Conservation (phyloP, 2,797 vertebrate species). For the Coregonus sp. region DNA sequence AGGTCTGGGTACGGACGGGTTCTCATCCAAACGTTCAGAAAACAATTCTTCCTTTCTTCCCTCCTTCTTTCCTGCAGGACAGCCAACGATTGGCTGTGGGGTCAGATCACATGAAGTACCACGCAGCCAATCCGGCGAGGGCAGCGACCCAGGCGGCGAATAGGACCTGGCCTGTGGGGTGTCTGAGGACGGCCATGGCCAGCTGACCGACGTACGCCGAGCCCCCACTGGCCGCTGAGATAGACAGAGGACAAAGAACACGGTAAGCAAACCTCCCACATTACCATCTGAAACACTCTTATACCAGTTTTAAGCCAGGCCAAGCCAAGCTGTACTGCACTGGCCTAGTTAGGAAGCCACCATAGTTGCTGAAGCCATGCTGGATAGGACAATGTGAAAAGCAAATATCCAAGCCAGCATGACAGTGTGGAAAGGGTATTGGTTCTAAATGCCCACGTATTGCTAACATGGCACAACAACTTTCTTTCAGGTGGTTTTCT, state of each 20-base stretch:
- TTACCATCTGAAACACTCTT: not conserved
- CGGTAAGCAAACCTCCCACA: not conserved
- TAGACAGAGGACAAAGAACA: conserved; percentile 4
- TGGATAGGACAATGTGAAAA: too few species aligned
- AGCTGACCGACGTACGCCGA: conserved; percentile 73
- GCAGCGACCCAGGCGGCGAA: conserved; percentile 81
- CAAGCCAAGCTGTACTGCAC: not conserved
- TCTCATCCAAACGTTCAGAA: conserved; percentile 25
- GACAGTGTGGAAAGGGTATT: too few species aligned
- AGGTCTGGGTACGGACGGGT: conserved; percentile 25
- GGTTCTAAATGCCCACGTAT: too few species aligned
- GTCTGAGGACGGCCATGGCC: conserved; percentile 74
- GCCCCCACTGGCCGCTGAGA: conserved; percentile 70
- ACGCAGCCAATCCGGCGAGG: conserved; percentile 83
- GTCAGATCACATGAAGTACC: conserved; percentile 88
- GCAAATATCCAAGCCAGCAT: too few species aligned
- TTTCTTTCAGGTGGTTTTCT: not conserved
- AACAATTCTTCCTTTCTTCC: conserved; percentile 19
- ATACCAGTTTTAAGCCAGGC: not conserved
- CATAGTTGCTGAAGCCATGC: too few species aligned
- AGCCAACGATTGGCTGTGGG: not conserved
- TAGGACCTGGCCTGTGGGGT: conserved; percentile 85
- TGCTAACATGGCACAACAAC: too few species aligned
- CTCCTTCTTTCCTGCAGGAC: conserved; percentile 28
- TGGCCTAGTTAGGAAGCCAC: too few species aligned